Conservation (phyloP, 2,797 vertebrate genomes). For the Amniataba percoides region DNA sequence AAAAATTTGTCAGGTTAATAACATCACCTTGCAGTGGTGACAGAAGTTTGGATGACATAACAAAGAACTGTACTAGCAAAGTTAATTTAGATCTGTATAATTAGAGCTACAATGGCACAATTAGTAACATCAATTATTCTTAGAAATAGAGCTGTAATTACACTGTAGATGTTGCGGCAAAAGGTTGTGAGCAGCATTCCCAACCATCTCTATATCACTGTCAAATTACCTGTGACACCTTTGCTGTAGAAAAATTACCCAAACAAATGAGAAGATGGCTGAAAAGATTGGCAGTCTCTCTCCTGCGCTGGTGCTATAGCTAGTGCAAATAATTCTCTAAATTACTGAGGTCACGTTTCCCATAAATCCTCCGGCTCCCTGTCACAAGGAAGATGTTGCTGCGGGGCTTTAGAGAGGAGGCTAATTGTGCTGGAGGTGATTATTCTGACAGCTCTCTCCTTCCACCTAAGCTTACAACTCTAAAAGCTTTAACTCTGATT, state of each 20-base stretch:
- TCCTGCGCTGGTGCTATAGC: not conserved
- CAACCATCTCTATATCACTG: slow-evolving; percentile 1
- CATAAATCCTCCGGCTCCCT: slow-evolving; percentile 19
- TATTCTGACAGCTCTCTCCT: slow-evolving; percentile 24
- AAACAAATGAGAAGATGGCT: slow-evolving; percentile 11
- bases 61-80: slow-evolving; percentile 5
- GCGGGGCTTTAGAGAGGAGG: slow-evolving; percentile 11
- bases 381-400: slow-evolving; percentile 19
- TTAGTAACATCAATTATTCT: slow-evolving; percentile 2
- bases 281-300: not conserved
- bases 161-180: not conserved
- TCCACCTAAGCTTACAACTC: not conserved
- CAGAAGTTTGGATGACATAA: not conserved
- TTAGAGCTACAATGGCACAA: slow-evolving; percentile 5
- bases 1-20: slow-evolving; percentile 20
- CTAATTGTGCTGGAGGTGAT: slow-evolving; percentile 36
- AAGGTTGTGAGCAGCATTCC: not conserved
- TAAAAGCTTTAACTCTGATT: slow-evolving; percentile 5
- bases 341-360: slow-evolving; percentile 16
- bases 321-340: slow-evolving; percentile 4
- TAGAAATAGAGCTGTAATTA: slow-evolving; percentile 8
- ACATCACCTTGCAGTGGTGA: not conserved
- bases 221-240: slow-evolving; percentile 9
- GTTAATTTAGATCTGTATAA: slow-evolving; percentile 23
- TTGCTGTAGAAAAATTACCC: slow-evolving; percentile 23